Conservation (phyloP, 2,888 invertebrate genomes). For the Pseudanteris insignis region DNA sequence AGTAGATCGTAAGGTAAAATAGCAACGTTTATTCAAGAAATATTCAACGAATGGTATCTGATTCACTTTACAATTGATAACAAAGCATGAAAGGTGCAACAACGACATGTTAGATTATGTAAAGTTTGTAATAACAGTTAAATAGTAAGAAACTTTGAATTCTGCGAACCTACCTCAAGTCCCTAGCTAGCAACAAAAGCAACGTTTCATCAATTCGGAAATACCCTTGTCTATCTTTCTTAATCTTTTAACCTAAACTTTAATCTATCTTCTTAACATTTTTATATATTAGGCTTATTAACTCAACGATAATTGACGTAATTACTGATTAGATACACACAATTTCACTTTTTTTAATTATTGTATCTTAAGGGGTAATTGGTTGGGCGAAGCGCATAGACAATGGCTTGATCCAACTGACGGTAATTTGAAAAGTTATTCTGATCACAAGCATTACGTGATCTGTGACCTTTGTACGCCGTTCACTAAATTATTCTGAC, state of each 20-base stretch:
- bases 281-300: no score
- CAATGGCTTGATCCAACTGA: constrained; percentile 65
- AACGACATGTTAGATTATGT: constrained; percentile 51
- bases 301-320: no score
- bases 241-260: no score
- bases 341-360: no score
- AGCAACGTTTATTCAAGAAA: constrained; percentile 15
- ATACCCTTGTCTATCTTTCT: no score
- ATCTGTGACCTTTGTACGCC: constrained; percentile 20
- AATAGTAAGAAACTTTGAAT: constrained; percentile 27
- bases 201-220: constrained; percentile 58
- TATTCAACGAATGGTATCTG: constrained; percentile 23
- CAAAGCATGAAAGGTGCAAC: constrained; percentile 49
- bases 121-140: constrained; percentile 30
- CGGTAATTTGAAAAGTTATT: constrained; percentile 50
- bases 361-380: background rate
- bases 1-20: constrained; percentile 14
- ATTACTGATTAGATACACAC: no score
- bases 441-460: no score
- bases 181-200: constrained; percentile 65
- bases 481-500: background rate
- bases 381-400: constrained; percentile 57
- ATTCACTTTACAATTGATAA: constrained; percentile 23
- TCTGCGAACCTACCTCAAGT: constrained; percentile 61
- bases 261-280: no score